These are phyloP conservation scores for Eristalis pertinax DNA, from an alignment of 2,888 invertebrate genomes.

Conservation along the genomic window DNA sequence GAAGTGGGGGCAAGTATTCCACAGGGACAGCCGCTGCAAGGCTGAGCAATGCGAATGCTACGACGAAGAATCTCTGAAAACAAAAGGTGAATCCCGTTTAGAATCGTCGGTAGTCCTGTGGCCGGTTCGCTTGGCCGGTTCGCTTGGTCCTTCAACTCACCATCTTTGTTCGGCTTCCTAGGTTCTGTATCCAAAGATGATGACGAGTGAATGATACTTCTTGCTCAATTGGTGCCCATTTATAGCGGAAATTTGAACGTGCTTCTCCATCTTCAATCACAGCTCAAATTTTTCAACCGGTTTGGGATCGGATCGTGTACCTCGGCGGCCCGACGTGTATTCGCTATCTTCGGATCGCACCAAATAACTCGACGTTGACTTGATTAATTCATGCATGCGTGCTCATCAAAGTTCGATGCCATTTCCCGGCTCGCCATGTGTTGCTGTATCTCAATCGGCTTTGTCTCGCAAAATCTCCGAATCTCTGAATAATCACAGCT, in stretches of 20 bases:
- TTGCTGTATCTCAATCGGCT: not conserved
- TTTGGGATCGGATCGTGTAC: slow-evolving; percentile 7
- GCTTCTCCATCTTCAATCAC: slow-evolving; percentile 15
- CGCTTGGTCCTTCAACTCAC: slow-evolving; percentile 28
- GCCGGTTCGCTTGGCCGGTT: no score
- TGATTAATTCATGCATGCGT: slow-evolving; percentile 23
- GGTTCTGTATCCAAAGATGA: slow-evolving; percentile 43
- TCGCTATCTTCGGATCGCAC: slow-evolving; percentile 9
- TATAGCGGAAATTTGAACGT: slow-evolving; percentile 31
- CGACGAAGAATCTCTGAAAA: slow-evolving; percentile 52
- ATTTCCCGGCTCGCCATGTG: slow-evolving; percentile 22
- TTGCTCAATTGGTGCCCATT: slow-evolving; percentile 27
- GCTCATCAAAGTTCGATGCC: slow-evolving; percentile 30
- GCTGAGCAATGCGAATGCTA: slow-evolving; percentile 46
- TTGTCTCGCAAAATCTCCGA: not conserved
- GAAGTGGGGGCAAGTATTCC: slow-evolving; percentile 58
- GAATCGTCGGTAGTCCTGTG: not conserved
- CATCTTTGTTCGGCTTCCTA: slow-evolving; percentile 35
- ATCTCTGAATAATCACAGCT: slow-evolving; percentile 28
- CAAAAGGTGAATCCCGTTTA: not conserved
- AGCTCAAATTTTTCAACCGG: slow-evolving; percentile 9
- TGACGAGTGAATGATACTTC: slow-evolving; percentile 54
- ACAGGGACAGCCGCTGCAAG: slow-evolving; percentile 46
- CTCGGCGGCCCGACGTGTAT: not conserved
- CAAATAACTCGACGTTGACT: not conserved